Evolutionary conservation across 2,797 vertebrate genomes (phyloP).

Genomic region (Eleutherodactylus coqui): DNA sequence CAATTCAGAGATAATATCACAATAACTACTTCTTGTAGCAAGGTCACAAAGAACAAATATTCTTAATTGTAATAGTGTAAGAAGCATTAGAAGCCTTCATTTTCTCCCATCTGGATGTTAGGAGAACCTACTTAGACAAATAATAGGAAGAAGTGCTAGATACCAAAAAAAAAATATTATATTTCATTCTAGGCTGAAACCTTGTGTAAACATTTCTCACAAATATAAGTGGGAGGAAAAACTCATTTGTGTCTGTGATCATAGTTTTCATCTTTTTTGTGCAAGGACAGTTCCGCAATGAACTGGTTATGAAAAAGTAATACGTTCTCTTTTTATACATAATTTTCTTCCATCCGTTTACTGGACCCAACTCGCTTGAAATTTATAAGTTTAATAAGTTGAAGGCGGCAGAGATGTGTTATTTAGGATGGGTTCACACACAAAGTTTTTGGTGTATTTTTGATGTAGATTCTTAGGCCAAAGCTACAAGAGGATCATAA

Average conservation of each 20-base stretch:
- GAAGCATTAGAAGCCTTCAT: neutral
- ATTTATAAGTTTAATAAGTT: neutral
- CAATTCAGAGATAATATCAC: constrained; percentile 70
- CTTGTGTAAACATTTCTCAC: constrained; percentile 12
- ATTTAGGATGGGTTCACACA: neutral
- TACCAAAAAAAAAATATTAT: neutral
- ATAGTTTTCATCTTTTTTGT: neutral
- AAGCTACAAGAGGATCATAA: too few species aligned
- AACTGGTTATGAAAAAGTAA: neutral
- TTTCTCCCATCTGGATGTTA: neutral
- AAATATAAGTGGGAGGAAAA: neutral
- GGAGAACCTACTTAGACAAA: neutral
- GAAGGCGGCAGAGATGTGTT: neutral
- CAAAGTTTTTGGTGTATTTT: neutral
- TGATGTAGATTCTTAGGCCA: neutral
- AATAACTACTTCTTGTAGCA: constrained; percentile 73
- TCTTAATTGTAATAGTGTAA: constrained; percentile 69
- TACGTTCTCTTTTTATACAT: neutral
- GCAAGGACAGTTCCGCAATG: neutral
- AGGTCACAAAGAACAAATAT: constrained; percentile 69
- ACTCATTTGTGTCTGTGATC: neutral
- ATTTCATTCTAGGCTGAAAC: neutral
- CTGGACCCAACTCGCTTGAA: neutral
- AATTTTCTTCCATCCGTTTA: neutral
- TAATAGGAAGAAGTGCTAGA: neutral